These are phyloP conservation scores for Elephas maximus DNA, from an alignment of 2,113 vertebrate species.

Conservation along the genomic window DNA sequence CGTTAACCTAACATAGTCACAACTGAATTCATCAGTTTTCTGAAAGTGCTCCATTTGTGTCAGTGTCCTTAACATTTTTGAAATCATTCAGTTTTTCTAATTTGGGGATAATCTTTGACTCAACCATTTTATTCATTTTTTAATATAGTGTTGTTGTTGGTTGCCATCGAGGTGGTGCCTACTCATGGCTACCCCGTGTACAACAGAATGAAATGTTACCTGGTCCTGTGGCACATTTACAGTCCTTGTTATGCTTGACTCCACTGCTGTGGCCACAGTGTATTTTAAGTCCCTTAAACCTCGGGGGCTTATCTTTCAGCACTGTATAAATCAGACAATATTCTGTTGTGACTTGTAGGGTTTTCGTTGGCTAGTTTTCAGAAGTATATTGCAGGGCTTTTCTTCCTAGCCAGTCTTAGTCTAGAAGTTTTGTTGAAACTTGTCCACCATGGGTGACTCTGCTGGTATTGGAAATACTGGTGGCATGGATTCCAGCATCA, in stretches of 20 bases:
- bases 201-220: neutral
- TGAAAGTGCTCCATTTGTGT: neutral
- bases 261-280: neutral
- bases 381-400: neutral
- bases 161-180: neutral
- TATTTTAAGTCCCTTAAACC: neutral
- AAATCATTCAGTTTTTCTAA: neutral
- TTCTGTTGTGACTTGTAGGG: no score
- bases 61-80: conserved; percentile 9
- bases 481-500: neutral
- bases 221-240: neutral
- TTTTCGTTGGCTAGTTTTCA: neutral
- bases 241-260: neutral
- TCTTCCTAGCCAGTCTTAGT: neutral
- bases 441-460: neutral
- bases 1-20: neutral
- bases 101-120: neutral
- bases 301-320: neutral
- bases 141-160: no score
- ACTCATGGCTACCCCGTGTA: neutral
- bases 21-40: conserved; percentile 44
- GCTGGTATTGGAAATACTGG: neutral
- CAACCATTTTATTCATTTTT: neutral
- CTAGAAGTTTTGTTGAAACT: neutral
- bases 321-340: neutral